phyloP scores from a whole-genome alignment of 2,113 vertebrate genomes.

The Mesocricetus auratus region DNA sequence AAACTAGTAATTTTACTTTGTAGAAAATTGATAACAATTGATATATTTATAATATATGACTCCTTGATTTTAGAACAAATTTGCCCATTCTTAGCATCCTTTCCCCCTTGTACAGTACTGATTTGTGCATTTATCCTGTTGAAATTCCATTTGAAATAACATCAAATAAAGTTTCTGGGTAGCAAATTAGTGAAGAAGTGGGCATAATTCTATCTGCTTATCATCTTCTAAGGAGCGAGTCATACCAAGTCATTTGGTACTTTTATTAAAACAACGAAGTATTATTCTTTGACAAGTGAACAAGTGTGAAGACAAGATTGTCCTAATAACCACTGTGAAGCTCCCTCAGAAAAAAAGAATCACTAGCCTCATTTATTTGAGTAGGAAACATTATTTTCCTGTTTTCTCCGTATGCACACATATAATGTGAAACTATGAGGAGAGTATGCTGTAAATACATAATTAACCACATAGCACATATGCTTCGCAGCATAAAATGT shows the following conservation, averaged over 20 bases:
- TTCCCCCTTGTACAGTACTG: not conserved
- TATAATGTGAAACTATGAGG: not conserved
- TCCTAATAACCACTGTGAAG: not conserved
- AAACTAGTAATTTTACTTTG: conserved; percentile 75
- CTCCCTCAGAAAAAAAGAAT: not conserved
- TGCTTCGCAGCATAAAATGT: not conserved
- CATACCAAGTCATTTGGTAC: not conserved
- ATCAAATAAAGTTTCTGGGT: not conserved
- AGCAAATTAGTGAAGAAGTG: not conserved
- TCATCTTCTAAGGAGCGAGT: not conserved
- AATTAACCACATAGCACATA: not conserved
- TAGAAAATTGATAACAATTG: not conserved
- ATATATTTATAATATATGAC: not conserved
- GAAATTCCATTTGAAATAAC: not conserved
- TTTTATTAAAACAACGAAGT: not conserved
- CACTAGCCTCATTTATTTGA: not conserved
- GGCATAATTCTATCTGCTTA: not conserved
- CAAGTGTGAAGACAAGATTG: not conserved
- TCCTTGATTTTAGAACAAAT: not conserved
- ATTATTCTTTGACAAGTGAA: not conserved
- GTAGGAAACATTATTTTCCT: not conserved
- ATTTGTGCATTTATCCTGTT: not conserved
- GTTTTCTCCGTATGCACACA: not conserved
- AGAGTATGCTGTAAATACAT: not conserved
- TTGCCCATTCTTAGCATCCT: not conserved